These are phyloP conservation scores for Oenanthe melanoleuca DNA, from an alignment of 2,113 vertebrate species.

Conservation along the genomic window DNA sequence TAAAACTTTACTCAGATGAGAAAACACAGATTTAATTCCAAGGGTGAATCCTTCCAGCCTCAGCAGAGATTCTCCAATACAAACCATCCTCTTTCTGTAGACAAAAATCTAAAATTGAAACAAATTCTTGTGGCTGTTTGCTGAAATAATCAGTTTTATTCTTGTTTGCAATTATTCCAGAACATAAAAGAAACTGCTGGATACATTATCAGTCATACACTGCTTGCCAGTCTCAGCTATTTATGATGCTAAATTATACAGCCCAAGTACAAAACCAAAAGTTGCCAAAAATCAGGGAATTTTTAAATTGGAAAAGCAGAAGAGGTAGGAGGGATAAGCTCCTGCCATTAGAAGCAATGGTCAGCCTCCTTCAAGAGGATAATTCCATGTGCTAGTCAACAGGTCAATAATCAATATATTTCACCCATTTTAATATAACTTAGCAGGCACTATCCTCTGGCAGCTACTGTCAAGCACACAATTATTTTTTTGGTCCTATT, in stretches of 20 bases:
- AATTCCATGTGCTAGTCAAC: background rate
- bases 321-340: background rate
- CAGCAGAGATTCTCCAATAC: background rate
- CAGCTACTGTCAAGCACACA: background rate
- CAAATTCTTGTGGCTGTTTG: background rate
- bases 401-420: background rate
- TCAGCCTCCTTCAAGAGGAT: background rate
- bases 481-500: background rate
- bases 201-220: background rate
- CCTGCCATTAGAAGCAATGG: background rate
- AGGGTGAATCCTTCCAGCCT: background rate
- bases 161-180: background rate
- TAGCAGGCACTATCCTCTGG: background rate
- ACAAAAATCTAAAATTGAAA: constrained; percentile 2
- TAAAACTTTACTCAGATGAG: background rate
- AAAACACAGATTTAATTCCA: background rate
- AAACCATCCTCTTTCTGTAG: background rate
- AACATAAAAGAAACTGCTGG: background rate
- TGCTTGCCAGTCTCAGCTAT: background rate
- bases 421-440: background rate
- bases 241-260: background rate
- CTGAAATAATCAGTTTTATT: constrained; percentile 23
- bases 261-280: background rate
- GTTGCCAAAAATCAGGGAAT: background rate
- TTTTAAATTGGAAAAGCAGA: background rate